phyloP scores from a whole-genome alignment of 2,888 invertebrate species.

The Drosophila greeni region DNA sequence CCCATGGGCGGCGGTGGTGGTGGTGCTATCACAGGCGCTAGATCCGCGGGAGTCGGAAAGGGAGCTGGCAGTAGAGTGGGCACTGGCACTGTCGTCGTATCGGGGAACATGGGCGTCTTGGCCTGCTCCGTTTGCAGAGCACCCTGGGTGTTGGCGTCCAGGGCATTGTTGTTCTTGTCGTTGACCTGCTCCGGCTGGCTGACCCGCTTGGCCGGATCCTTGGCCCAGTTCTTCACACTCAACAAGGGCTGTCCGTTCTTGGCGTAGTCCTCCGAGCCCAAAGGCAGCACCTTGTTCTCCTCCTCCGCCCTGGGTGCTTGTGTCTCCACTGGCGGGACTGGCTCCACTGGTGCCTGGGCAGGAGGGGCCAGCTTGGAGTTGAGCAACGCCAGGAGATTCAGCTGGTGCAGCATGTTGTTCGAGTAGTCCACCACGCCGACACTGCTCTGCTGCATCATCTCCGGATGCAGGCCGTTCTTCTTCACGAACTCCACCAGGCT shows the following conservation, averaged over 20 bases:
- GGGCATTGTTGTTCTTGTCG: constrained; percentile 67
- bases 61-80: constrained; percentile 32
- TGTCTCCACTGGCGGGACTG: constrained; percentile 8
- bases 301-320: constrained; percentile 21
- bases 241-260: constrained; percentile 60
- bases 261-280: constrained; percentile 28
- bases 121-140: constrained; percentile 15
- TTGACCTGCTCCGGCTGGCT: constrained; percentile 28
- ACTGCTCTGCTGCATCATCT: constrained; percentile 18
- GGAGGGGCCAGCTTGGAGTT: constrained; percentile 75
- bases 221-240: constrained; percentile 77
- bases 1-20: constrained; percentile 10
- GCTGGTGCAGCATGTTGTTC: constrained; percentile 79
- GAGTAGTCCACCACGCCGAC: constrained; percentile 80
- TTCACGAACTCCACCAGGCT: constrained; percentile 70
- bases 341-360: constrained; percentile 7
- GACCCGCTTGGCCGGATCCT: constrained; percentile 61
- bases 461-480: constrained; percentile 63
- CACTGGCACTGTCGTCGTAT: constrained; percentile 19
- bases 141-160: constrained; percentile 36
- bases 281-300: constrained; percentile 34
- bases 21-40: constrained; percentile 37
- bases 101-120: constrained; percentile 22
- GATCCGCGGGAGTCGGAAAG: constrained; percentile 55
- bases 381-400: constrained; percentile 81